Conservation (phyloP, 53 echinoderm and acorn worm species). For the Temnopleurus reevesii region DNA sequence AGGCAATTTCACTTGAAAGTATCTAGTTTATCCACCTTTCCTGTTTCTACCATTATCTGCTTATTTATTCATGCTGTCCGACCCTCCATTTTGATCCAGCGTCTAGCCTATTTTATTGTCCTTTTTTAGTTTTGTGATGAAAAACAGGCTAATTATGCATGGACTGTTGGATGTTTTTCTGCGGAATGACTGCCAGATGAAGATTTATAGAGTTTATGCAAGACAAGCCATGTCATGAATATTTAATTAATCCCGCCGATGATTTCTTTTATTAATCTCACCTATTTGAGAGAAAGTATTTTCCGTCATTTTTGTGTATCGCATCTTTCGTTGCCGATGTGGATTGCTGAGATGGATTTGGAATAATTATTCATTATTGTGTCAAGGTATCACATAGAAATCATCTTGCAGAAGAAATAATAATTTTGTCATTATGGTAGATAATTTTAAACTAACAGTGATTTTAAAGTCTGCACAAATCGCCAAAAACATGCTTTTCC, state of each 20-base stretch:
- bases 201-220: conserved; percentile 40
- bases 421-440: background rate
- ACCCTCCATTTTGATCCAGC: background rate
- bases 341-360: background rate
- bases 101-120: conserved; percentile 27
- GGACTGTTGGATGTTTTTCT: background rate
- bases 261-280: background rate
- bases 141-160: background rate
- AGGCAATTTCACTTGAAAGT: conserved; percentile 12
- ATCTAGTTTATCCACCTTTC: background rate
- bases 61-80: background rate
- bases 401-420: background rate
- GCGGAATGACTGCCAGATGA: background rate
- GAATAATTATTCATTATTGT: conserved; percentile 5
- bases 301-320: background rate
- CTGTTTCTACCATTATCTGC: background rate
- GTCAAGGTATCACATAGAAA: background rate
- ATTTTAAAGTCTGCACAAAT: background rate
- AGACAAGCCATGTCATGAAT: conserved; percentile 18
- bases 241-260: conserved; percentile 13
- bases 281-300: background rate
- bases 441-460: background rate
- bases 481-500: background rate
- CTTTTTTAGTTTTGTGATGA: background rate
- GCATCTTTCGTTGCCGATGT: background rate